A percentile compares a stretch with the other conserved stretches of the same genome.
These are phyloP conservation scores for Leucophenga maculata DNA, from an alignment of 2,888 invertebrate species.

Conservation along the genomic window DNA sequence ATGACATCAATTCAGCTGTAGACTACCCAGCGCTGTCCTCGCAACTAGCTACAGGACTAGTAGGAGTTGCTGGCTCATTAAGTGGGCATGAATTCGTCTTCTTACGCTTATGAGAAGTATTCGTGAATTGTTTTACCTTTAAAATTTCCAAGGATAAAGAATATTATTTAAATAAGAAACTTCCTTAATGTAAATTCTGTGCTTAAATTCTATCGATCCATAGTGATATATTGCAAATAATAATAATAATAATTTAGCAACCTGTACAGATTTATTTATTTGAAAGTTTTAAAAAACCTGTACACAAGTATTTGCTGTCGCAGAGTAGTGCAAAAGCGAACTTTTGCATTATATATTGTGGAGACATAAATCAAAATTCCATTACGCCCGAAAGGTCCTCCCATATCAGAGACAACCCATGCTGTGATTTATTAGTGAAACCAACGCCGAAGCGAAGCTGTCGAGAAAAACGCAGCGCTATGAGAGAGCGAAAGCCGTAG, in stretches of 20 bases:
- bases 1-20: too few species aligned
- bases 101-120: too few species aligned
- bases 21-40: too few species aligned
- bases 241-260: background rate
- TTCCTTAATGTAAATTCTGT: background rate
- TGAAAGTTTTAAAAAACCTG: conserved; percentile 24
- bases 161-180: background rate
- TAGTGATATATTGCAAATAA: conserved; percentile 32
- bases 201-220: background rate
- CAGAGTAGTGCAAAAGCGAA: conserved; percentile 51
- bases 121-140: too few species aligned
- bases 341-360: conserved; percentile 67
- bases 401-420: conserved; percentile 70
- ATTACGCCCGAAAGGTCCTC: conserved; percentile 68
- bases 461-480: background rate
- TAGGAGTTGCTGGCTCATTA: too few species aligned
- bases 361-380: conserved; percentile 70
- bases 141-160: background rate
- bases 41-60: too few species aligned
- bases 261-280: conserved; percentile 33
- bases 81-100: too few species aligned
- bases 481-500: conserved; percentile 2
- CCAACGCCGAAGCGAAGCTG: conserved; percentile 26
- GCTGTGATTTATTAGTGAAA: conserved; percentile 68
- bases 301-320: conserved; percentile 10